Percentiles rank a stretch among this genome's conserved stretches.
phyloP scores from a whole-genome alignment of 2,113 vertebrate genomes.

The Struthidea cinerea region DNA sequence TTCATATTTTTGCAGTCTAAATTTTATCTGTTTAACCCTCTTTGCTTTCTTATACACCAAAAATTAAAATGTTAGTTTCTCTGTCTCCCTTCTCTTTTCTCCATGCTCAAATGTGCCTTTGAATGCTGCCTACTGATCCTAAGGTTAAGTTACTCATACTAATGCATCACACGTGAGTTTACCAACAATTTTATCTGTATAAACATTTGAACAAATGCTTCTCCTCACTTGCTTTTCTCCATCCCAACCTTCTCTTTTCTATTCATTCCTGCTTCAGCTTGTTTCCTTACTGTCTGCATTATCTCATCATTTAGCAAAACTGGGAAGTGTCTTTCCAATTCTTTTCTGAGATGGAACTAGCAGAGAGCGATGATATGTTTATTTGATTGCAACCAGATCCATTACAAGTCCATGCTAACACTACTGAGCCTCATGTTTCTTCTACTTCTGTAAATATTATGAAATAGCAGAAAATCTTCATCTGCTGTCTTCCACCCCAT shows the following conservation, averaged over 20 bases:
- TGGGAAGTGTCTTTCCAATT: background rate
- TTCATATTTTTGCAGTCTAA: background rate
- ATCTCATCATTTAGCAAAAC: background rate
- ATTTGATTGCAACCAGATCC: background rate
- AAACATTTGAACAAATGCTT: background rate
- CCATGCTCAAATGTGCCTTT: background rate
- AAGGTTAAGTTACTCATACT: background rate
- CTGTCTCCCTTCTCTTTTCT: background rate
- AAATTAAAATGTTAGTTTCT: background rate
- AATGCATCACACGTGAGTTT: background rate
- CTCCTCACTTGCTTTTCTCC: background rate
- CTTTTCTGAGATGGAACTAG: background rate
- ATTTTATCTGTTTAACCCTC: background rate
- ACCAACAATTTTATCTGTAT: background rate
- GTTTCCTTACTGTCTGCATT: background rate
- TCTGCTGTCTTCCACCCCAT: background rate
- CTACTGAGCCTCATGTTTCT: background rate
- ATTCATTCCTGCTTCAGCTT: background rate
- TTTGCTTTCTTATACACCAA: background rate
- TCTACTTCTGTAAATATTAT: background rate
- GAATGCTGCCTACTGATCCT: background rate
- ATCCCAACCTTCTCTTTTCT: background rate
- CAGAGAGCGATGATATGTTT: background rate
- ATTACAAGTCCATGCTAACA: background rate
- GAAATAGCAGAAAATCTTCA: background rate